Evolutionary conservation across 2,888 invertebrate genomes (phyloP).

Genomic region (Selenia dentaria): DNA sequence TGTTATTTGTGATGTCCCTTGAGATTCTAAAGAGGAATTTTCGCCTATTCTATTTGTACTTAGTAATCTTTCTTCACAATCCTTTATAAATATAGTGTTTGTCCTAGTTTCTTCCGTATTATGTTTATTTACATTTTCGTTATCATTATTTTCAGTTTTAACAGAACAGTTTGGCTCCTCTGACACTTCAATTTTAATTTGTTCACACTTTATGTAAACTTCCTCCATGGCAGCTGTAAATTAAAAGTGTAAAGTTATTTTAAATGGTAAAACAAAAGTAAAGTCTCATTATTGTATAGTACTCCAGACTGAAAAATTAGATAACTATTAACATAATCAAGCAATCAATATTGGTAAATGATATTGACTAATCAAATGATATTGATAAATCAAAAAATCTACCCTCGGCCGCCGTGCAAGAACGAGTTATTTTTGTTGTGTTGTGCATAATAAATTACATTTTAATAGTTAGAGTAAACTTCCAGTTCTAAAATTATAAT

Average conservation of each 20-base stretch:
- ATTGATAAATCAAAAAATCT: too few relatives aligned
- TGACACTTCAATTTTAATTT: slow-evolving; percentile 13
- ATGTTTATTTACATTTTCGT: not conserved
- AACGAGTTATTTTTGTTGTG: too few relatives aligned
- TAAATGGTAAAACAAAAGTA: too few relatives aligned
- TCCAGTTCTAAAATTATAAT: too few relatives aligned
- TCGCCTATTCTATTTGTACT: not conserved
- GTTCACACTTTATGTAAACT: slow-evolving; percentile 17
- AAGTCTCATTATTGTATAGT: too few relatives aligned
- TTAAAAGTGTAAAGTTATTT: not conserved
- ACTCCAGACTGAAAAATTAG: too few relatives aligned
- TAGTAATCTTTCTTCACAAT: not conserved
- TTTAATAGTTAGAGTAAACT: too few relatives aligned
- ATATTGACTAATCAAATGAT: too few relatives aligned
- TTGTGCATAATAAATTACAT: too few relatives aligned
- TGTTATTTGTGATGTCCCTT: not conserved
- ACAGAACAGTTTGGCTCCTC: not conserved
- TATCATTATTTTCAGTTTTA: not conserved
- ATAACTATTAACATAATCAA: too few relatives aligned
- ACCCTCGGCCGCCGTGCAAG: too few relatives aligned
- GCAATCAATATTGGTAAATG: too few relatives aligned
- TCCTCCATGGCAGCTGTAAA: slow-evolving; percentile 18
- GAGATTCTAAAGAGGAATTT: not conserved
- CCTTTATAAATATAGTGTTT: not conserved
- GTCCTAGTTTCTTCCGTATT: not conserved